A percentile compares a stretch with the other conserved stretches of the same genome.
Evolutionary conservation across 2,888 invertebrate species (phyloP).

Genomic region (Agrenia bidenticulata): DNA sequence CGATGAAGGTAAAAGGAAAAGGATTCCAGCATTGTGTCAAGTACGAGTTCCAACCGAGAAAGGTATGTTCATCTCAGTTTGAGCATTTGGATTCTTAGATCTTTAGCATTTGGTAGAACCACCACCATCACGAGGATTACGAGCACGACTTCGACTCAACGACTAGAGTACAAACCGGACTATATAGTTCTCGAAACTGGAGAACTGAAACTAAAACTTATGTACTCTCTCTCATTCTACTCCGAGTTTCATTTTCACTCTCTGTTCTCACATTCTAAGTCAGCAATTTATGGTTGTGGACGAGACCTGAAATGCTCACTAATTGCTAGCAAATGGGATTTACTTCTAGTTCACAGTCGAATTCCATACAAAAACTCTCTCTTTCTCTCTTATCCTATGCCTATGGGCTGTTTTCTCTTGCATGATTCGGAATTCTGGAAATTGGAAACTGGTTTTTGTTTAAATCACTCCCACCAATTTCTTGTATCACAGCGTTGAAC

Average conservation of each 20-base stretch:
- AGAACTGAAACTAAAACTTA: too few species aligned
- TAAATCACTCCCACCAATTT: too few species aligned
- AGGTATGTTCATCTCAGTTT: slow-evolving; percentile 62
- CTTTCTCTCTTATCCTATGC: neutral
- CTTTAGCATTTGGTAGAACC: too few species aligned
- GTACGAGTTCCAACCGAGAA: slow-evolving; percentile 97
- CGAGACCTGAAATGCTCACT: slow-evolving; percentile 27
- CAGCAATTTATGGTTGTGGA: slow-evolving; percentile 23
- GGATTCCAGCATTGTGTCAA: slow-evolving; percentile 99
- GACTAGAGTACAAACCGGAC: too few species aligned
- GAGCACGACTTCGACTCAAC: too few species aligned
- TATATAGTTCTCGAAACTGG: too few species aligned
- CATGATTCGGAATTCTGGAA: too few species aligned
- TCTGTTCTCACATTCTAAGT: slow-evolving; percentile 10
- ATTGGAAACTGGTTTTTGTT: too few species aligned
- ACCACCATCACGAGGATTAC: too few species aligned
- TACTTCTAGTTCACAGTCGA: slow-evolving; percentile 13
- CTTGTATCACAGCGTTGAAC: too few species aligned
- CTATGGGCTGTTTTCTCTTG: too few species aligned
- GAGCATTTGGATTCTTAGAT: neutral
- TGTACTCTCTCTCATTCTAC: neutral
- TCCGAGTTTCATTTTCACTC: slow-evolving; percentile 18
- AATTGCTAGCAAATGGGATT: slow-evolving; percentile 31
- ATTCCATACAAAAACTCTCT: slow-evolving; percentile 13
- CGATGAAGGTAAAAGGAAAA: slow-evolving; percentile 98